Base-by-base conservation (phyloP, 2,888 invertebrate species). In the Rhagium mordax region DNA sequence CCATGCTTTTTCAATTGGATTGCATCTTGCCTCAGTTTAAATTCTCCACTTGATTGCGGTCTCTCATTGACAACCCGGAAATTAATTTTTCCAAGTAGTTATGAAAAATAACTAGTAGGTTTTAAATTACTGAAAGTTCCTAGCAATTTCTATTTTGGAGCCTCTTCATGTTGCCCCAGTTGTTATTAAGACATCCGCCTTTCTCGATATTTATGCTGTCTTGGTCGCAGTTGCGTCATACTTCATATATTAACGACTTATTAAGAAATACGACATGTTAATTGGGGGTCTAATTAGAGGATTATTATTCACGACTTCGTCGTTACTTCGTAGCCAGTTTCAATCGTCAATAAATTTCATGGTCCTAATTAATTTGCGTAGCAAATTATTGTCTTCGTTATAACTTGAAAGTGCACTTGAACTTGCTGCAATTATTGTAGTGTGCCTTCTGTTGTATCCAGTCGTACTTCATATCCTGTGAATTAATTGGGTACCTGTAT, bases 1-100 rank as follows among this genome's bases (percentile, higher is more conserved):
- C 41, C 27, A 61, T 41, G 20, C 47, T 61, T 47, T 61, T 48
- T 48, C 33, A 41, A n/a, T 41, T 41, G 41, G n/a, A 3, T n/a
- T 41, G 41, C 33, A 13, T 33, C 13, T 3, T 33, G 29, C 33
- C 13, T 7, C 3, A 33, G 13, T 33, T 6, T 33, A 33, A 41
- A 41, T 41, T 4, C 4, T 41, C 13, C n/a, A 5, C 41, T 41
- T 41, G 41, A n/a, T 41, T 13, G 10, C 2, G n/a, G 5, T 4
- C 2, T n/a, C 41, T 41, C 10, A n/a, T n/a, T 41, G 13, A n/a
- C n/a, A n/a, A n/a, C n/a, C n/a, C n/a, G n/a, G n/a, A n/a, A n/a
- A n/a, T n/a, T n/a, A n/a, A n/a, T n/a, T n/a, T n/a, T n/a, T n/a
- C n/a, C n/a, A n/a, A n/a, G n/a, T n/a, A n/a, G n/a, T n/a, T n/a